Conservation (phyloP, 2,113 vertebrate genomes). For the Ardeotis arabs region DNA sequence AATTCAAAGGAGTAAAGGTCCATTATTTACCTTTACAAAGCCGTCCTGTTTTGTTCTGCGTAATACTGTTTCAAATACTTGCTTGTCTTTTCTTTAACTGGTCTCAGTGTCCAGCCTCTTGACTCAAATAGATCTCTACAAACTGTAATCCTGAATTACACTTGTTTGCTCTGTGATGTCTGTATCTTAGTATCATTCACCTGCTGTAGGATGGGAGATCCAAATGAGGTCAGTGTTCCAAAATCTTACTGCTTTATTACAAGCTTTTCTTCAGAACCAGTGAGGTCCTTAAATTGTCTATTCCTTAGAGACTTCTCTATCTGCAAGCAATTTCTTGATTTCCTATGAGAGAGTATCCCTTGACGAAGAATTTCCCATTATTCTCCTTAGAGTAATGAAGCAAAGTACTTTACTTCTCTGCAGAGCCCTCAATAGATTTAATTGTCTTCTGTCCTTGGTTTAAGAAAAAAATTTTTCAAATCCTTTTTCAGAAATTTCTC, state of each 20-base stretch:
- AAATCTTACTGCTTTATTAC: background rate
- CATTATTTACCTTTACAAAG: background rate
- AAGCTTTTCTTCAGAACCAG: slow-evolving; percentile 4
- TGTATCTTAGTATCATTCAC: background rate
- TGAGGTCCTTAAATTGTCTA: background rate
- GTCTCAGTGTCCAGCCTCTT: background rate
- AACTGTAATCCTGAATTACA: background rate
- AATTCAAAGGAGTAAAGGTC: background rate
- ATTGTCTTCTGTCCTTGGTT: slow-evolving; percentile 2
- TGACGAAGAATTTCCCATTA: slow-evolving; percentile 5
- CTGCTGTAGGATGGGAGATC: background rate
- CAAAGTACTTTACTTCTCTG: slow-evolving; percentile 18
- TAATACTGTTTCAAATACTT: background rate
- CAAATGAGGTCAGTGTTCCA: background rate
- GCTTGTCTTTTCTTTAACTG: background rate
- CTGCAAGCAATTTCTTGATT: slow-evolving; percentile 37
- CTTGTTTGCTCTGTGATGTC: background rate
- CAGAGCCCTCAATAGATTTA: background rate
- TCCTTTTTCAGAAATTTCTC: background rate
- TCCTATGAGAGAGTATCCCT: slow-evolving; percentile 8
- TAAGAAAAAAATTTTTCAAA: background rate
- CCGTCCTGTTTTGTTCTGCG: background rate
- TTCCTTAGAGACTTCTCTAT: slow-evolving; percentile 14
- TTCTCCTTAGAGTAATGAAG: slow-evolving; percentile 18
- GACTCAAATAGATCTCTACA: background rate